Evolutionary conservation across 2,113 vertebrate genomes (phyloP).

Genomic region (Xiphias gladius): DNA sequence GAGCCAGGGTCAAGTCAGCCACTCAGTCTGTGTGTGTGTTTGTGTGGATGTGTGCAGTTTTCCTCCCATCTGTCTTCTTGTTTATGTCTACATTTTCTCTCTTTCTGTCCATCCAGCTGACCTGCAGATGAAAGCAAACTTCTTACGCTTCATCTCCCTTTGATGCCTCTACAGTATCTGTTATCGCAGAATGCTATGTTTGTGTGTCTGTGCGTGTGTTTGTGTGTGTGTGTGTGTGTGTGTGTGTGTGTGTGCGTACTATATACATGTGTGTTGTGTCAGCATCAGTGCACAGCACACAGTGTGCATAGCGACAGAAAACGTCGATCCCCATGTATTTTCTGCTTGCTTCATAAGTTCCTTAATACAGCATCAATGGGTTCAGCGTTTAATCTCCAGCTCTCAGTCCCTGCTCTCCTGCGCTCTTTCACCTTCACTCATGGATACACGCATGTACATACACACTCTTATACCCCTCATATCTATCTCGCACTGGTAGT

Average conservation of each 20-base stretch:
- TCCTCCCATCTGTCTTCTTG: slow-evolving; percentile 33
- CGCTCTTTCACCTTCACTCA: slow-evolving; percentile 43
- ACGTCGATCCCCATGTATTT: slow-evolving; percentile 68
- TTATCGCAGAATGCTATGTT: slow-evolving; percentile 25
- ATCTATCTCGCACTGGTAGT: slow-evolving; percentile 24
- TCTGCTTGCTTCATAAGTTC: slow-evolving; percentile 72
- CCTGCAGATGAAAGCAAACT: slow-evolving; percentile 69
- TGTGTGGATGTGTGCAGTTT: not conserved
- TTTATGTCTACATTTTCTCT: slow-evolving; percentile 41
- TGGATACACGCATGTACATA: slow-evolving; percentile 7
- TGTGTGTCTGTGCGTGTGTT: slow-evolving; percentile 3
- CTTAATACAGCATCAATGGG: slow-evolving; percentile 73
- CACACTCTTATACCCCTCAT: slow-evolving; percentile 3
- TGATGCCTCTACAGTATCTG: slow-evolving; percentile 56
- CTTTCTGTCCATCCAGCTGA: slow-evolving; percentile 55
- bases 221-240: slow-evolving; percentile 12
- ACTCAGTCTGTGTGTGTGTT: not conserved
- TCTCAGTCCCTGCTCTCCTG: slow-evolving; percentile 41
- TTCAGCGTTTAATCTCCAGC: slow-evolving; percentile 70
- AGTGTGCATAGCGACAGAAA: slow-evolving; percentile 58
- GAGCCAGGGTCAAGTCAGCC: slow-evolving; percentile 43
- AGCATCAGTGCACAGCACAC: slow-evolving; percentile 48
- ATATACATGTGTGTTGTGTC: slow-evolving; percentile 48
- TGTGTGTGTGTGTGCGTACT: slow-evolving; percentile 13
- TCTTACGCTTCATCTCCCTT: slow-evolving; percentile 58